Evolutionary conservation across 2,888 invertebrate genomes (phyloP).

Genomic region (Microctonus hyperodae): DNA sequence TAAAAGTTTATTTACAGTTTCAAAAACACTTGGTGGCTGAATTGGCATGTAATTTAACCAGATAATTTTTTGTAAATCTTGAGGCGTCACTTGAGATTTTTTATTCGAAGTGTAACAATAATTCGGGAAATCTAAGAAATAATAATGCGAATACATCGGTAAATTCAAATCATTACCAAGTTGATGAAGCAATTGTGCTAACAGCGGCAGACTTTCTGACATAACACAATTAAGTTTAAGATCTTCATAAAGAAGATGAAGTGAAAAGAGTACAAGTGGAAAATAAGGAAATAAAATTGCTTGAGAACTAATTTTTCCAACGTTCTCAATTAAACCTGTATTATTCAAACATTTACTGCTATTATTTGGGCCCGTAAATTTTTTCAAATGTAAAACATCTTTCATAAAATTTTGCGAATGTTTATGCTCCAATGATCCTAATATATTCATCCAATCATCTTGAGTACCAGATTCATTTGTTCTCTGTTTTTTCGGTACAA

Average conservation of each 20-base stretch:
- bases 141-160: slow-evolving; percentile 77
- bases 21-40: slow-evolving; percentile 76
- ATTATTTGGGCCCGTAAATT: slow-evolving; percentile 28
- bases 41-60: slow-evolving; percentile 70
- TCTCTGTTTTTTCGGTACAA: slow-evolving; percentile 78
- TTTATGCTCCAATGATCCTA: slow-evolving; percentile 69
- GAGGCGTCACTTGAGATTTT: slow-evolving; percentile 67
- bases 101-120: slow-evolving; percentile 59
- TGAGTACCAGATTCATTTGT: slow-evolving; percentile 79
- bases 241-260: slow-evolving; percentile 93
- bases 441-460: slow-evolving; percentile 82
- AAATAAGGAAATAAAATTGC: slow-evolving; percentile 77
- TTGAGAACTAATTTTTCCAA: slow-evolving; percentile 68
- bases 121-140: slow-evolving; percentile 84
- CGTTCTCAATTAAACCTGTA: slow-evolving; percentile 28
- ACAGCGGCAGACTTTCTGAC: slow-evolving; percentile 71
- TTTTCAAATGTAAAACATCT: slow-evolving; percentile 62
- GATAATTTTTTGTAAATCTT: slow-evolving; percentile 68
- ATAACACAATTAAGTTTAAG: slow-evolving; percentile 80
- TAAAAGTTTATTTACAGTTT: slow-evolving; percentile 74
- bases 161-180: slow-evolving; percentile 79
- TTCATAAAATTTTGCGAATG: slow-evolving; percentile 63
- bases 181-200: slow-evolving; percentile 78
- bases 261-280: slow-evolving; percentile 76
- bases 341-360: slow-evolving; percentile 26